These are phyloP conservation scores for Sparidentex hasta DNA, from an alignment of 2,797 vertebrate genomes.

Conservation along the genomic window DNA sequence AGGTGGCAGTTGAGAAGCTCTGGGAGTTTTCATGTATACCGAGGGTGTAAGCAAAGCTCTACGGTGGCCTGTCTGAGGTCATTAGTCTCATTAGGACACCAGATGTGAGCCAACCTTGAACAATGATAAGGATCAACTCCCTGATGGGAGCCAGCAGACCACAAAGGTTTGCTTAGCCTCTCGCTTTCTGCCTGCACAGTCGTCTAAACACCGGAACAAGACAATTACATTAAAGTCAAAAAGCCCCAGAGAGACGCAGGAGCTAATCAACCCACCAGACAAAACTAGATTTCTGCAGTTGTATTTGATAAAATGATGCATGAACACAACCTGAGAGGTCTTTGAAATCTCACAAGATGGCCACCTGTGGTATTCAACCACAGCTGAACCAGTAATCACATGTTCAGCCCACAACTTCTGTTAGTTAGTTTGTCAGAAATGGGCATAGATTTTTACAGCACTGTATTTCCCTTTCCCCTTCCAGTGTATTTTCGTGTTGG, in stretches of 20 bases:
- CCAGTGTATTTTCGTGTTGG: constrained; percentile 50
- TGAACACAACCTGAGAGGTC: constrained; percentile 35
- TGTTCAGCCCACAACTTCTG: constrained; percentile 12
- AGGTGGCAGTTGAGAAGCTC: constrained; percentile 36
- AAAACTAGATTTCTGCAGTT: constrained; percentile 61
- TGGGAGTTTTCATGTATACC: constrained; percentile 48
- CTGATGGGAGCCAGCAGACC: constrained; percentile 65
- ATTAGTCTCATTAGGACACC: constrained; percentile 74
- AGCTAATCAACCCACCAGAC: constrained; percentile 67
- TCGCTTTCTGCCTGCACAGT: constrained; percentile 62
- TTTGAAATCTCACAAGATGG: constrained; percentile 31
- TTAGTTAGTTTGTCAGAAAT: constrained; percentile 9
- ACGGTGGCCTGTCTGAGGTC: constrained; percentile 57
- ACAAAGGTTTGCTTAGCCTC: constrained; percentile 66
- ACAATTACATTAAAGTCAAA: constrained; percentile 63
- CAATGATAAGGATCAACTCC: constrained; percentile 79
- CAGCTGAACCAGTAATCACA: constrained; percentile 1
- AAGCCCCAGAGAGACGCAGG: constrained; percentile 50
- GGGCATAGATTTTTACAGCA: not conserved
- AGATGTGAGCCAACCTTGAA: constrained; percentile 76
- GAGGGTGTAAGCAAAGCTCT: constrained; percentile 54
- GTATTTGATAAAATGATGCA: constrained; percentile 18
- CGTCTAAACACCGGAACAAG: constrained; percentile 74
- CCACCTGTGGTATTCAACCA: constrained; percentile 17
- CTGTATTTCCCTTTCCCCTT: constrained; percentile 27